Conservation (phyloP, 2,888 invertebrate genomes). For the Galeopsomyia nigrocyanea region DNA sequence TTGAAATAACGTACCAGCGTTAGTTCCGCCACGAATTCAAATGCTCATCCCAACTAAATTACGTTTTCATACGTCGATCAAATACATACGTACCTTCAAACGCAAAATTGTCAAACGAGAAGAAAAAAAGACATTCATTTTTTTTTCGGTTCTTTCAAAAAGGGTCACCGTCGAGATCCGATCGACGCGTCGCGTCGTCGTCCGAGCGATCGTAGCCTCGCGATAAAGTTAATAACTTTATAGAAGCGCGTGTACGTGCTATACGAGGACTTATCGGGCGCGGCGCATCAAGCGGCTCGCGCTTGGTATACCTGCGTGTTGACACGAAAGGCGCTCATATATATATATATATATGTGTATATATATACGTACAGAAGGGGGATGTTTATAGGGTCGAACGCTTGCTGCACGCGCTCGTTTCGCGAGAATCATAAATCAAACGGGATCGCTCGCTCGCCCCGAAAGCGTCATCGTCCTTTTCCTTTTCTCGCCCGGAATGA, state of each 20-base stretch:
- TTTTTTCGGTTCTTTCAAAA: too few species aligned
- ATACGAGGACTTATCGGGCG: slow-evolving; percentile 40
- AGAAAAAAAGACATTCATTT: too few species aligned
- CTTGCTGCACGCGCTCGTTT: slow-evolving; percentile 50
- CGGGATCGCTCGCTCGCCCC: slow-evolving; percentile 49
- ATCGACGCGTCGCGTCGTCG: neutral
- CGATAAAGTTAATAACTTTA: slow-evolving; percentile 66
- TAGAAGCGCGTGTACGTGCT: slow-evolving; percentile 56
- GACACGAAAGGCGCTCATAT: slow-evolving; percentile 7
- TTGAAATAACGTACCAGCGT: too few species aligned
- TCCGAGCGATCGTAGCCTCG: slow-evolving; percentile 43
- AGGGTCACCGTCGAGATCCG: too few species aligned
- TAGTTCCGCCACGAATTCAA: too few species aligned
- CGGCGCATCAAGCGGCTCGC: slow-evolving; percentile 30
- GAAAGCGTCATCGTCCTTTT: neutral
- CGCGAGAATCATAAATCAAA: slow-evolving; percentile 60
- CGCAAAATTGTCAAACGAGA: too few species aligned
- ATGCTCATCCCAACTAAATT: too few species aligned
- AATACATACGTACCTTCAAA: too few species aligned
- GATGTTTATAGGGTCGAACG: slow-evolving; percentile 11
- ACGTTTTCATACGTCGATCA: too few species aligned
- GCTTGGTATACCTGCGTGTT: slow-evolving; percentile 6
- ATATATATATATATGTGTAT: too few species aligned
- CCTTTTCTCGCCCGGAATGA: too few species aligned
- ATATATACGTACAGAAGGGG: neutral